phyloP scores from a whole-genome alignment of 2,113 vertebrate genomes.

The Ptyas mucosa region DNA sequence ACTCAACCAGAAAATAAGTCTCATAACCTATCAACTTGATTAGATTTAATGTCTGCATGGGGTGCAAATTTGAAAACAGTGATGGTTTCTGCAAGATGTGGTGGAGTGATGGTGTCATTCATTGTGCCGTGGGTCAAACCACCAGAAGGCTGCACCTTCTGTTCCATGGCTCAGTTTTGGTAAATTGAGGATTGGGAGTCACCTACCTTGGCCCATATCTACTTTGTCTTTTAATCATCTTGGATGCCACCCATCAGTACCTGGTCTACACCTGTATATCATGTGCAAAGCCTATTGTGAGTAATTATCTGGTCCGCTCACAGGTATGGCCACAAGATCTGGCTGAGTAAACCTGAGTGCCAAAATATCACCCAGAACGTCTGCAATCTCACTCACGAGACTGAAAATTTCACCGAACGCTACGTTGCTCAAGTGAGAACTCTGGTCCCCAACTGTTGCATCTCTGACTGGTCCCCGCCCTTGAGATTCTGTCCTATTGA shows the following conservation, averaged over 20 bases:
- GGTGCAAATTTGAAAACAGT: neutral
- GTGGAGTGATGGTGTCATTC: neutral
- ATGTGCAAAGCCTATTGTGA: neutral
- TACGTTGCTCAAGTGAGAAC: slow-evolving; percentile 66
- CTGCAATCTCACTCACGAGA: slow-evolving; percentile 71
- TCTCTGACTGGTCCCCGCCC: slow-evolving; percentile 41
- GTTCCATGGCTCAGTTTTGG: neutral
- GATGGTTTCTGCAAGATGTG: neutral
- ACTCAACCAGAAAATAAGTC: neutral
- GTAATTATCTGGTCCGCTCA: neutral
- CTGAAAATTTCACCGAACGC: slow-evolving; percentile 36
- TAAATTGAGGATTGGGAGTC: neutral
- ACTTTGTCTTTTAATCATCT: neutral
- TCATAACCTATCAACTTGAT: neutral
- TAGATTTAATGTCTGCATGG: neutral
- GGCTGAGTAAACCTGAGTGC: slow-evolving; percentile 66
- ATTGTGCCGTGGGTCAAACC: neutral
- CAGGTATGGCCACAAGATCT: slow-evolving; percentile 67
- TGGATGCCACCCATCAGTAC: neutral
- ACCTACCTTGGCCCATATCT: neutral
- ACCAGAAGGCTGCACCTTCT: neutral
- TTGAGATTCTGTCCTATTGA: slow-evolving; percentile 57
- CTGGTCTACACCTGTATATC: neutral
- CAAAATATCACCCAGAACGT: slow-evolving; percentile 57
- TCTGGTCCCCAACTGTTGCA: neutral